A percentile compares a stretch with the other conserved stretches of the same genome.
phyloP scores from a whole-genome alignment of 2,797 vertebrate species.

The Rhadinocentrus ornatus region DNA sequence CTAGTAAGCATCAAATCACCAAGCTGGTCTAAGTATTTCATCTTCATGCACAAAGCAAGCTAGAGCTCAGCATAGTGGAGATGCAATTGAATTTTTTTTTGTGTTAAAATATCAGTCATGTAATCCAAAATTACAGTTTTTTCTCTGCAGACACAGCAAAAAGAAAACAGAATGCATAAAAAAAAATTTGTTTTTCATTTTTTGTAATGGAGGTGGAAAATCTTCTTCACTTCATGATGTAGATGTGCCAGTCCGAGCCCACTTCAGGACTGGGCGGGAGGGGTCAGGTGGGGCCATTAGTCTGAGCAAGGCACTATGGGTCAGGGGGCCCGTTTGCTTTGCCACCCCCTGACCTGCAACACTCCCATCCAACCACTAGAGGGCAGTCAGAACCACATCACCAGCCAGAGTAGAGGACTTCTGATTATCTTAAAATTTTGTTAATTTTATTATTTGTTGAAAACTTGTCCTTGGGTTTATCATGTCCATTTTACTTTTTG shows the following conservation, averaged over 20 bases:
- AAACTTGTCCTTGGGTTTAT: conserved; percentile 43
- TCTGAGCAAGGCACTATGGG: conserved; percentile 79
- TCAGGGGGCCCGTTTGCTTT: conserved; percentile 53
- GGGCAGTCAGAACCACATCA: conserved; percentile 62
- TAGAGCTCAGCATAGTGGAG: conserved; percentile 70
- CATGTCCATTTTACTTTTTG: conserved; percentile 42
- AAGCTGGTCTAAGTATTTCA: conserved; percentile 49
- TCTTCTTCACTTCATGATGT: conserved; percentile 47
- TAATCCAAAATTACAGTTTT: conserved; percentile 72
- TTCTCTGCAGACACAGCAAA: conserved; percentile 54
- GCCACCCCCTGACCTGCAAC: conserved; percentile 60
- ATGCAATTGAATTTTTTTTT: conserved; percentile 52
- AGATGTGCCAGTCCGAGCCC: conserved; percentile 19
- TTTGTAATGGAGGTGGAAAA: conserved; percentile 32
- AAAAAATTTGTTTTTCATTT: conserved; percentile 39
- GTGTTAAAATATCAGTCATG: conserved; percentile 61
- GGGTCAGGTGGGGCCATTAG: conserved; percentile 63
- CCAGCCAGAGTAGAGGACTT: conserved; percentile 33
- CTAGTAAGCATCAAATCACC: conserved; percentile 48
- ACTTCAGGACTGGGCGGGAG: conserved; percentile 53
- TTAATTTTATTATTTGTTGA: conserved; percentile 39
- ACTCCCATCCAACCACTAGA: conserved; percentile 62
- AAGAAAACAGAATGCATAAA: conserved; percentile 58
- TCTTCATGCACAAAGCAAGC: conserved; percentile 72
- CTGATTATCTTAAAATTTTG: conserved; percentile 48